Conservation (phyloP, 2,888 invertebrate species). For the Drosophila anomelani region DNA sequence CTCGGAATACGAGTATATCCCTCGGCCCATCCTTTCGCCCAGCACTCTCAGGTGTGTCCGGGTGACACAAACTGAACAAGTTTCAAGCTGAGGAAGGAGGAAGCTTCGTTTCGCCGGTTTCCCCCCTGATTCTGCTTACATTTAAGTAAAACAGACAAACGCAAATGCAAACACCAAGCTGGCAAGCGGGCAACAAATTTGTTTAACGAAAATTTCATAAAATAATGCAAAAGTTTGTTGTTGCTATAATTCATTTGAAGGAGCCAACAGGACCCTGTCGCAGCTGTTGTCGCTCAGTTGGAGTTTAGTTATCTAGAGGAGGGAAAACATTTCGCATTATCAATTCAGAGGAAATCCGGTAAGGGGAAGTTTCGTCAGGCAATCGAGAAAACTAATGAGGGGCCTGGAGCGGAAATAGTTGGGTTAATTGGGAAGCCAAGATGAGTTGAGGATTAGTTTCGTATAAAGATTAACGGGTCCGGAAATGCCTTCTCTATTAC, state of each 20-base stretch:
- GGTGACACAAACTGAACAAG: constrained; percentile 78
- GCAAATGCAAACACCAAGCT: constrained; percentile 28
- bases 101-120: constrained; percentile 7
- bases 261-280: constrained; percentile 41
- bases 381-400: constrained; percentile 32
- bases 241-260: constrained; percentile 49
- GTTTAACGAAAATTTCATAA: constrained; percentile 79
- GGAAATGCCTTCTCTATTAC: not conserved
- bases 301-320: constrained; percentile 16
- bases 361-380: constrained; percentile 3
- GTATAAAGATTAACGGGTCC: constrained; percentile 9
- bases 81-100: constrained; percentile 46
- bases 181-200: constrained; percentile 65
- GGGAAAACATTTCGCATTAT: constrained; percentile 29
- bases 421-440: constrained; percentile 17
- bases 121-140: constrained; percentile 38
- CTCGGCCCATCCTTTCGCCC: constrained; percentile 46
- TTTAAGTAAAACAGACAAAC: constrained; percentile 59
- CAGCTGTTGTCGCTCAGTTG: constrained; percentile 49
- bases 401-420: constrained; percentile 14
- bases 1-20: constrained; percentile 49
- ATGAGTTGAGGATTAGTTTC: constrained; percentile 35
- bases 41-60: constrained; percentile 52
- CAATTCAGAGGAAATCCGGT: constrained; percentile 21
- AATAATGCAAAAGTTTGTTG: constrained; percentile 69